A percentile compares a stretch with the other conserved stretches of the same genome.
Evolutionary conservation across 1,140 invertebrate genomes (phyloP).

Genomic region (Agrypnia vestita): DNA sequence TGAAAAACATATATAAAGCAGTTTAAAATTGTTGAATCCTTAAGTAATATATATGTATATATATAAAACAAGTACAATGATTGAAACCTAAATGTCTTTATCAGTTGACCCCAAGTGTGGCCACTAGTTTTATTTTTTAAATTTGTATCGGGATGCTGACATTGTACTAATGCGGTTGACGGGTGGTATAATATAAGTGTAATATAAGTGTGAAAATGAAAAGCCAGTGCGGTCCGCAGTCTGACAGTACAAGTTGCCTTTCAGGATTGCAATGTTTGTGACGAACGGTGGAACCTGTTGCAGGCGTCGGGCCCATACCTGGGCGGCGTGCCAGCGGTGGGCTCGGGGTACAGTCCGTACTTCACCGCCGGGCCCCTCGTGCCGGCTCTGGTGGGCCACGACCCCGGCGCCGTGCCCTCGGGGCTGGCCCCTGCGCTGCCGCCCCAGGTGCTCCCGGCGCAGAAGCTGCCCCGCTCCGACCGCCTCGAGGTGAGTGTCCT

Average conservation of each 20-base stretch:
- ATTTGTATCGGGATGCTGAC: too few species aligned
- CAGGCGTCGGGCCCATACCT: constrained; percentile 93
- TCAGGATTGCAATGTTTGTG: constrained; percentile 49
- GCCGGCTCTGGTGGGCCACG: constrained; percentile 85
- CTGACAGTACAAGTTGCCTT: constrained; percentile 33
- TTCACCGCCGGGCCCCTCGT: constrained; percentile 90
- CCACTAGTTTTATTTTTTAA: too few species aligned
- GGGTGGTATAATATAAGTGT: too few species aligned
- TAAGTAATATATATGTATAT: too few species aligned
- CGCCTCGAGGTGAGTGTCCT: constrained; percentile 90
- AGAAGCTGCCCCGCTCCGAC: constrained; percentile 95
- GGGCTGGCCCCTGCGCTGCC: constrained; percentile 79
- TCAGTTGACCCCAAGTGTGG: too few species aligned
- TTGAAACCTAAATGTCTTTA: too few species aligned
- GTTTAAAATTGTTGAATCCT: too few species aligned
- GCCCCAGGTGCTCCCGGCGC: constrained; percentile 88
- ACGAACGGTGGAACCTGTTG: constrained; percentile 60
- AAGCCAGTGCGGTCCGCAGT: constrained; percentile 6
- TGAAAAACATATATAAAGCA: too few species aligned
- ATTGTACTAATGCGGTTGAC: too few species aligned
- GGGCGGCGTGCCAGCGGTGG: constrained; percentile 87
- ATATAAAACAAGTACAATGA: too few species aligned
- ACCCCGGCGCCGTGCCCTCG: constrained; percentile 79
- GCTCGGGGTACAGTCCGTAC: constrained; percentile 88
- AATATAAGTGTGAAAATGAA: too few species aligned